These are phyloP conservation scores for Tympanuchus pallidicinctus DNA, from an alignment of 2,113 vertebrate genomes.

Conservation along the genomic window DNA sequence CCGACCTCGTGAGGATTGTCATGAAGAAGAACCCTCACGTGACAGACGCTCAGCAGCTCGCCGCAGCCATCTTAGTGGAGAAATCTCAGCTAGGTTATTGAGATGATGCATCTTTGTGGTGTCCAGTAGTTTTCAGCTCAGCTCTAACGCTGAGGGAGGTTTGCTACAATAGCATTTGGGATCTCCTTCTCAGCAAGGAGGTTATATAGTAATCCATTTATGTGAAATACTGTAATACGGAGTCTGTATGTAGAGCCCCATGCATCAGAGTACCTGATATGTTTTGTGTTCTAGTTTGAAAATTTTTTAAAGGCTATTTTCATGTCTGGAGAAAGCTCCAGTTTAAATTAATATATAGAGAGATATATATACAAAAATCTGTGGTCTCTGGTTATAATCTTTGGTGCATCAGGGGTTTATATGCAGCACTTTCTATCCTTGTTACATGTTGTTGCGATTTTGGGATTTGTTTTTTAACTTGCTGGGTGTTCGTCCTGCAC, in stretches of 20 bases:
- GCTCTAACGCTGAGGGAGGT: slow-evolving; percentile 84
- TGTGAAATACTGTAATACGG: slow-evolving; percentile 84
- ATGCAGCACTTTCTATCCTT: slow-evolving; percentile 85
- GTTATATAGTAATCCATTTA: slow-evolving; percentile 86
- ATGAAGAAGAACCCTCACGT: slow-evolving; percentile 96
- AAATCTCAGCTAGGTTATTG: slow-evolving; percentile 91
- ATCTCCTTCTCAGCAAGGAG: slow-evolving; percentile 86
- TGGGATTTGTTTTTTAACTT: slow-evolving; percentile 58
- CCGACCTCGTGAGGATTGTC: slow-evolving; percentile 91
- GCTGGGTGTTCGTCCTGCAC: slow-evolving; percentile 68
- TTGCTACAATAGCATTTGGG: slow-evolving; percentile 89
- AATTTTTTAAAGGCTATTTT: slow-evolving; percentile 72
- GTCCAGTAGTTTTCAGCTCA: slow-evolving; percentile 82
- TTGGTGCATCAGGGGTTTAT: slow-evolving; percentile 87
- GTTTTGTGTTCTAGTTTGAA: slow-evolving; percentile 72
- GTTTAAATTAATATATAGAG: slow-evolving; percentile 74
- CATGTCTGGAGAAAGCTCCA: slow-evolving; percentile 76
- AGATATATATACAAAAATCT: background rate
- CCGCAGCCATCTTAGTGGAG: slow-evolving; percentile 93
- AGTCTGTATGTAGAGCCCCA: slow-evolving; percentile 79
- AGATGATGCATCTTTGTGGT: slow-evolving; percentile 81
- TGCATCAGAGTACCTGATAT: slow-evolving; percentile 67
- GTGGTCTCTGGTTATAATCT: slow-evolving; percentile 80
- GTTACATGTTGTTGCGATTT: slow-evolving; percentile 71
- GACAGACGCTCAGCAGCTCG: slow-evolving; percentile 93